A percentile compares a stretch with the other conserved stretches of the same genome.
These are phyloP conservation scores for Nibea albiflora DNA, from an alignment of 2,113 vertebrate genomes.

Conservation along the genomic window DNA sequence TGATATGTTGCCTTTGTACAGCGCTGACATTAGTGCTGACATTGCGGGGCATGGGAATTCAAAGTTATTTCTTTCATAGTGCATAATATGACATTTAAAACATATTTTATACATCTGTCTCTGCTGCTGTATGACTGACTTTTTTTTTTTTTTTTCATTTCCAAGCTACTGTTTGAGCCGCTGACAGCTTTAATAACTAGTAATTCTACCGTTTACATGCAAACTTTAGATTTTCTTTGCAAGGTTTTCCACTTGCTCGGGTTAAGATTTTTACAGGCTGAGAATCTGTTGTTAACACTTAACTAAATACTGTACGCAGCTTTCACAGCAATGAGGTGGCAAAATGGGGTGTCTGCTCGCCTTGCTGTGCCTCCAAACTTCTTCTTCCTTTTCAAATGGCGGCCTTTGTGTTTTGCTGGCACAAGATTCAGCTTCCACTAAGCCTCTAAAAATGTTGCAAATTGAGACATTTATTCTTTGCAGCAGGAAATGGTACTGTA, in stretches of 20 bases:
- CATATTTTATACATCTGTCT: not conserved
- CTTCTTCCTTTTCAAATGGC: constrained; percentile 57
- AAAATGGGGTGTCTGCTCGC: constrained; percentile 52
- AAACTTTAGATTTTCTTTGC: constrained; percentile 9
- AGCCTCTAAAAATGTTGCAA: constrained; percentile 40
- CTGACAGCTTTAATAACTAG: constrained; percentile 7
- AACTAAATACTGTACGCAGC: constrained; percentile 24
- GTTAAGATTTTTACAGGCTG: constrained; percentile 5
- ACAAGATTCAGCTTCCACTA: constrained; percentile 31
- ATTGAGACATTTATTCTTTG: constrained; percentile 47
- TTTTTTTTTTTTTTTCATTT: constrained; percentile 11
- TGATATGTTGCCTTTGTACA: not conserved
- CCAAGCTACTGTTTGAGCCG: not conserved
- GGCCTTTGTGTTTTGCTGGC: constrained; percentile 62
- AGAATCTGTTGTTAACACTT: constrained; percentile 36
- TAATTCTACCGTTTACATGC: constrained; percentile 20
- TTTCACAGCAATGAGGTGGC: constrained; percentile 53
- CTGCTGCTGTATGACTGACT: not conserved
- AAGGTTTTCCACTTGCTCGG: not conserved
- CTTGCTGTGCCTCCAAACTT: constrained; percentile 54
- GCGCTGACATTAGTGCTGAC: not conserved
- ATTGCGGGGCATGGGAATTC: not conserved
- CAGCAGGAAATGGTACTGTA: constrained; percentile 32
- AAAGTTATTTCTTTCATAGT: not conserved
- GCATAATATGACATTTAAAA: not conserved